Base-by-base conservation (phyloP, 2,797 vertebrate genomes). In the Urocyon cinereoargenteus region DNA sequence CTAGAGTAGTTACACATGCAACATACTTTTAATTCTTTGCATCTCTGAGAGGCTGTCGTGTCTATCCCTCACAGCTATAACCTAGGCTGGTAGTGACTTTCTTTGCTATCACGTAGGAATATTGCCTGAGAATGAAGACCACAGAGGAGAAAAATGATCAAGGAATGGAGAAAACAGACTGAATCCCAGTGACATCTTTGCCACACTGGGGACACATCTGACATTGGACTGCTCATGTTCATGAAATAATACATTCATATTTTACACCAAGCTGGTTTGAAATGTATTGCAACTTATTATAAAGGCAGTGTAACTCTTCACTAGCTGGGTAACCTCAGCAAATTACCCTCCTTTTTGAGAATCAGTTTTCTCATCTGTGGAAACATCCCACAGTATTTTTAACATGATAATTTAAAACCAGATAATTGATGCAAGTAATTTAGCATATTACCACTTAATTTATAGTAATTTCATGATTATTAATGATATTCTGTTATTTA, bases 301-400 rank as follows among this genome's bases (percentile, higher is more conserved):
- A 11, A 34, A 4, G 53, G 16, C 21, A 73, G n/a, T 53, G 4
- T 26, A 78, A 45, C 40, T 19, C 9, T 62, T 72, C 5, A 51
- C 28, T 77, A 77, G 26, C 31, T 16, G 4, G 28, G 36, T 55
- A 82, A 66, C 21, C 34, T 85, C 6, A 49, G 2, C 31, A 90
- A 77, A 73, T 85, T 66, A 40, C 15, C 92, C 51, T 34, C 11
- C 7, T 18, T 81, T 90, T 70, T 51, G 16, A 86, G 22, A 18
- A 45, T 95, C 55, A 88, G 70, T 96, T 81, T 97, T 79, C 61
- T 97, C 36, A 75, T 72, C 31, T 90, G 19, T 18, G 86, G 62
- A 92, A 90, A 36, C 10, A 90, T 4, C 19, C 66, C 66, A n/a
- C 5, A 55, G 22, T 57, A 45, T 75, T 90, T 88, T 62, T 92